Percentiles rank a stretch among this genome's conserved stretches.
phyloP scores from a whole-genome alignment of 2,797 vertebrate species.

The Crocodylus rhombifer region DNA sequence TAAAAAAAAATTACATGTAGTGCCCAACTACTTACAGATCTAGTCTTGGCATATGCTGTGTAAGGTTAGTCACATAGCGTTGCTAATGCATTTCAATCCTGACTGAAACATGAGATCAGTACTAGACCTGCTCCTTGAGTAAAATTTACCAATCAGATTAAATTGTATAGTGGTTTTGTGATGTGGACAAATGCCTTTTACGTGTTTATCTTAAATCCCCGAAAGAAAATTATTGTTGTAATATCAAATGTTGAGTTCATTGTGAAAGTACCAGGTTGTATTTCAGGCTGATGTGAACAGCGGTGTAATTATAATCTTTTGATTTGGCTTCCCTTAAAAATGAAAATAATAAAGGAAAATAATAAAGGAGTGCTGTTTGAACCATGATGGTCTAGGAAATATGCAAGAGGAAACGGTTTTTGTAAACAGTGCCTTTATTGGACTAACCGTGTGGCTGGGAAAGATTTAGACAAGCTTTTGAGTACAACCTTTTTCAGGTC shows the following conservation, averaged over 20 bases:
- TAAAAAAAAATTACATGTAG: neutral
- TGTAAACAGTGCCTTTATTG: no score
- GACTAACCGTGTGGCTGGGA: no score
- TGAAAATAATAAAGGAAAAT: neutral
- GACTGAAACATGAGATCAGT: accelerated
- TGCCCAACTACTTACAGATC: neutral
- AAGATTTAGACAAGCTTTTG: no score
- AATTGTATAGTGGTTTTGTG: neutral
- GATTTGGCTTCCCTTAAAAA: neutral
- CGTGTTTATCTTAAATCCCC: neutral
- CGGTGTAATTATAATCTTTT: neutral
- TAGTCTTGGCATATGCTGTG: neutral
- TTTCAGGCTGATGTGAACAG: neutral
- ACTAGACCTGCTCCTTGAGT: neutral
- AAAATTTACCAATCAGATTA: neutral
- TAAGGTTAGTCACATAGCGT: neutral
- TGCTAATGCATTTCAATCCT: neutral
- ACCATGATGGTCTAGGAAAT: no score
- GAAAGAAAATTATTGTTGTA: neutral
- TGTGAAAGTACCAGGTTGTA: no score
- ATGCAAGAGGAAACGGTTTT: no score
- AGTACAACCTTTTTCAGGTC: no score
- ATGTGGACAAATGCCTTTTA: neutral
- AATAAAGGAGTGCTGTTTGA: no score
- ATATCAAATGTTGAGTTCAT: neutral